phyloP scores from a whole-genome alignment of 2,888 invertebrate species.

The Drosophila ezoana region DNA sequence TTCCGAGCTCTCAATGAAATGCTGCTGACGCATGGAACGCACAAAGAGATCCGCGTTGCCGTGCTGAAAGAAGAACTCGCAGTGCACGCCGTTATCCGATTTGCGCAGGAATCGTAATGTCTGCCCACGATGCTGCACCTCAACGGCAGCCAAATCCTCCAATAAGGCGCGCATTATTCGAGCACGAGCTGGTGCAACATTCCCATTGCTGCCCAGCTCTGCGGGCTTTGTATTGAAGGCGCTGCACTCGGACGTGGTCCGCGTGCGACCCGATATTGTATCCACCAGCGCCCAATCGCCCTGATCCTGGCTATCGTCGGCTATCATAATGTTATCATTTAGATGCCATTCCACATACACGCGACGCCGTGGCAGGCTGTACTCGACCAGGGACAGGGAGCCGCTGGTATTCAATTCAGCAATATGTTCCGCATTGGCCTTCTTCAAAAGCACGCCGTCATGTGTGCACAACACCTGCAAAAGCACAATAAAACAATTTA shows the following conservation, averaged over 20 bases:
- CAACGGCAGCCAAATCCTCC: conserved; percentile 88
- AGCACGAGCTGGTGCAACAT: conserved; percentile 71
- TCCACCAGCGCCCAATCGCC: conserved; percentile 93
- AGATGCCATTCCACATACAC: conserved; percentile 93
- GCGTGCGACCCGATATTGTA: conserved; percentile 86
- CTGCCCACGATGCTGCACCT: conserved; percentile 86
- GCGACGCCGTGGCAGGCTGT: conserved; percentile 84
- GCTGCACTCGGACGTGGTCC: conserved; percentile 83
- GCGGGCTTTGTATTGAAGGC: conserved; percentile 83
- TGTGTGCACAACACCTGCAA: conserved; percentile 90
- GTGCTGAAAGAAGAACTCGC: conserved; percentile 94
- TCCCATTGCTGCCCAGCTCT: conserved; percentile 52
- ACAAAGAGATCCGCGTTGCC: conserved; percentile 91
- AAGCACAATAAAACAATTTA: background rate
- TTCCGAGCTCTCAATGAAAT: conserved; percentile 84
- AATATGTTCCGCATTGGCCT: conserved; percentile 87
- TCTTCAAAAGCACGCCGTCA: conserved; percentile 91
- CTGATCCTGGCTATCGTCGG: conserved; percentile 91
- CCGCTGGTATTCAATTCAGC: conserved; percentile 87
- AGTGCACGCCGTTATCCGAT: conserved; percentile 85
- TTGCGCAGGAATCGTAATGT: conserved; percentile 89
- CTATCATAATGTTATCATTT: conserved; percentile 89
- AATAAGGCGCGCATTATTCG: conserved; percentile 87
- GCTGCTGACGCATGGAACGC: conserved; percentile 79
- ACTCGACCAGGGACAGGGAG: conserved; percentile 82